Conservation (phyloP, 2,113 vertebrate species). For the Hydrochoerus hydrochaeris region DNA sequence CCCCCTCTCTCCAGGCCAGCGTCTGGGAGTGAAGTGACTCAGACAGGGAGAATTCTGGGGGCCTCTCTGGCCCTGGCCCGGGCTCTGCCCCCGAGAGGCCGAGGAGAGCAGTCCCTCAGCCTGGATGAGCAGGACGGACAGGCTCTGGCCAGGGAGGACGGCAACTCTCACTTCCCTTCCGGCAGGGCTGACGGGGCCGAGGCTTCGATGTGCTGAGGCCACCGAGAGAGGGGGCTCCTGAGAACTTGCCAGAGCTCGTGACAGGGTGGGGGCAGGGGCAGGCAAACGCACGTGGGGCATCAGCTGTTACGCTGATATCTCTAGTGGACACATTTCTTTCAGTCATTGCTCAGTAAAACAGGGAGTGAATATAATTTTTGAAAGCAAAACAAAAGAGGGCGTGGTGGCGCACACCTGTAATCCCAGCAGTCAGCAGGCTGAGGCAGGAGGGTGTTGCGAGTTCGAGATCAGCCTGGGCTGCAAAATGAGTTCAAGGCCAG, state of each 20-base stretch:
- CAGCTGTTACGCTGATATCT: neutral
- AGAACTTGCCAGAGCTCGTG: neutral
- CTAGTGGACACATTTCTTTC: no score
- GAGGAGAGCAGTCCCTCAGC: conserved; percentile 68
- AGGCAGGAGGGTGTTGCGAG: no score
- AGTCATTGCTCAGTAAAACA: neutral
- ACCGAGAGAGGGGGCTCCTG: neutral
- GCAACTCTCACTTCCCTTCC: neutral
- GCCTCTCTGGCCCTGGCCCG: conserved; percentile 71
- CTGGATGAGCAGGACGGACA: conserved; percentile 29
- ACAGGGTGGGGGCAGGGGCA: neutral
- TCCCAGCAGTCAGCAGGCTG: no score
- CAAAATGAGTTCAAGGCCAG: no score
- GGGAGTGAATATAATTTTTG: neutral
- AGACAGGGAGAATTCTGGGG: conserved; percentile 81
- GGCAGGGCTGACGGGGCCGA: neutral
- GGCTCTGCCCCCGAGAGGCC: conserved; percentile 66
- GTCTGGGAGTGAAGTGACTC: conserved; percentile 77
- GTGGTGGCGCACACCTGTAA: no score
- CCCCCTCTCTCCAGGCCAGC: conserved; percentile 65
- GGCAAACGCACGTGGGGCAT: neutral
- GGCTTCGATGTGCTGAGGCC: neutral
- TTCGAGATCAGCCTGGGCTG: no score
- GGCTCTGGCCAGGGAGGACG: neutral
- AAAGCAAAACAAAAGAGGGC: neutral